These are phyloP conservation scores for Psammodynastes pulverulentus DNA, from an alignment of 2,113 vertebrate species.

Conservation along the genomic window DNA sequence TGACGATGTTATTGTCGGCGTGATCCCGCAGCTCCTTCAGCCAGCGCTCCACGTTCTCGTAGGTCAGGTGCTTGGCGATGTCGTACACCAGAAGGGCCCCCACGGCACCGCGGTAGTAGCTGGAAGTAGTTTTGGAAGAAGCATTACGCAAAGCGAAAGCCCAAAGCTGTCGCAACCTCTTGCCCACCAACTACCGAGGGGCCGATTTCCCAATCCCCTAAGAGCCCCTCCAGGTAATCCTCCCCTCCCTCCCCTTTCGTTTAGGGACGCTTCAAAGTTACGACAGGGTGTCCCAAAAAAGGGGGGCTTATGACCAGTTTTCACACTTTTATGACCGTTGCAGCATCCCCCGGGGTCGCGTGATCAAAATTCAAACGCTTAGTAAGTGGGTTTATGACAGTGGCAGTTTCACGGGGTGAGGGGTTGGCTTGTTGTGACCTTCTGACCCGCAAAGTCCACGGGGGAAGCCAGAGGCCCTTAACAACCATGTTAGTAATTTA, in stretches of 20 bases:
- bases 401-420: neutral
- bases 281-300: no score
- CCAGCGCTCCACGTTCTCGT: slow-evolving; percentile 96
- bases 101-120: slow-evolving; percentile 90
- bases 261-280: neutral
- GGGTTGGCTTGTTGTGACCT: neutral
- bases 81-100: slow-evolving; percentile 93
- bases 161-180: fast-evolving
- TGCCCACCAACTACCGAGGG: no score
- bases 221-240: neutral
- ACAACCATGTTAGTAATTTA: neutral
- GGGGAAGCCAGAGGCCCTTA: neutral
- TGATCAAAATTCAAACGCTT: fast-evolving
- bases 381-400: neutral
- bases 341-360: neutral
- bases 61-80: slow-evolving; percentile 95
- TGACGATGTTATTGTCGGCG: slow-evolving; percentile 94
- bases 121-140: slow-evolving; percentile 42
- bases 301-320: no score
- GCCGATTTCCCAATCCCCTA: neutral
- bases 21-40: slow-evolving; percentile 96
- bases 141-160: neutral
- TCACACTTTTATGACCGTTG: neutral
- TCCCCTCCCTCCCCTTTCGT: no score
- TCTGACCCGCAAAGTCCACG: neutral